Evolutionary conservation across 2,888 invertebrate species (phyloP).

Genomic region (Acronicta alni): DNA sequence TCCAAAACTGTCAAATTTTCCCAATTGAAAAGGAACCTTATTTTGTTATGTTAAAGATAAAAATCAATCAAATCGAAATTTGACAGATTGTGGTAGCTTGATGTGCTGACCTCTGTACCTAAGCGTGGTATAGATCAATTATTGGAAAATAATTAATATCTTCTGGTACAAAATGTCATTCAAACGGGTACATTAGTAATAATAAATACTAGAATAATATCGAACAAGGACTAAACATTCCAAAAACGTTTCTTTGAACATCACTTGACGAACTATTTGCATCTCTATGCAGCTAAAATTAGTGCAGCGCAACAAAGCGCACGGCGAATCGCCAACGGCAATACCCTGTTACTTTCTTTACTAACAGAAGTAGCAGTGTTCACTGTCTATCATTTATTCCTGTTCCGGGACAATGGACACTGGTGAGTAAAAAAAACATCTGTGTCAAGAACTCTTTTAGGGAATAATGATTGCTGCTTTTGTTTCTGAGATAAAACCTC

Average conservation of each 20-base stretch:
- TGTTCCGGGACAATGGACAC: constrained; percentile 46
- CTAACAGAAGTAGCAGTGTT: constrained; percentile 39
- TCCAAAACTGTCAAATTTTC: too few relatives aligned
- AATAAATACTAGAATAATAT: too few relatives aligned
- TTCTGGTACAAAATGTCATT: too few relatives aligned
- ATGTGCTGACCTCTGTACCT: too few relatives aligned
- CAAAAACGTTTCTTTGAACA: constrained; percentile 15
- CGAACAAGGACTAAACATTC: background rate
- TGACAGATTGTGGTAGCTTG: too few relatives aligned
- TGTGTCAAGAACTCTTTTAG: constrained; percentile 46
- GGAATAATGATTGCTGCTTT: constrained; percentile 7
- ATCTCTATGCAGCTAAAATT: constrained; percentile 35
- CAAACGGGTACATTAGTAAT: too few relatives aligned
- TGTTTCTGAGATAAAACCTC: constrained; percentile 5
- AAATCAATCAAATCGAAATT: too few relatives aligned
- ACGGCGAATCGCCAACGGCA: constrained; percentile 39
- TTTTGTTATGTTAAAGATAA: too few relatives aligned
- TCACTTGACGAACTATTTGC: constrained; percentile 14
- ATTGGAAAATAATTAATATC: too few relatives aligned
- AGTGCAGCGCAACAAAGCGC: constrained; percentile 32
- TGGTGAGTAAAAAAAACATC: constrained; percentile 49
- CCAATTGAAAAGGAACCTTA: too few relatives aligned
- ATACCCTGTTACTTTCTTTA: constrained; percentile 41
- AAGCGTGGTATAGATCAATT: too few relatives aligned
- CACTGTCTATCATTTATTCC: constrained; percentile 56